phyloP scores from a whole-genome alignment of 2,888 invertebrate species.

The Argynnis bischoffii region DNA sequence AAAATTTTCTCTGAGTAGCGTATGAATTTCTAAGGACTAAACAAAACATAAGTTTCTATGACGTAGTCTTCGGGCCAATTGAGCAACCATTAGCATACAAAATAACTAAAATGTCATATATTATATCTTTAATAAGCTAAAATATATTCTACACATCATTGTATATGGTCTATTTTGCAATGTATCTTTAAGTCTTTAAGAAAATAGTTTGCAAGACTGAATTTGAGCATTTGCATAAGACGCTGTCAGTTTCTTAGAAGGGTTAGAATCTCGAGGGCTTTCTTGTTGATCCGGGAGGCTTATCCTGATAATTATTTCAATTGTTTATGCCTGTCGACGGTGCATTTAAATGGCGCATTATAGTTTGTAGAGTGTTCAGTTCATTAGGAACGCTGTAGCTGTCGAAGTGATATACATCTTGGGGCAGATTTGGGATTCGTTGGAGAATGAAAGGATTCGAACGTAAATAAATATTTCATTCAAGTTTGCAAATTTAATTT shows the following conservation, averaged over 20 bases:
- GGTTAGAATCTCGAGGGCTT: conserved; percentile 79
- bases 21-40: conserved; percentile 33
- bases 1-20: conserved; percentile 19
- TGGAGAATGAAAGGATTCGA: conserved; percentile 1
- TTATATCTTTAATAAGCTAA: not conserved
- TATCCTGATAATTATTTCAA: conserved; percentile 83
- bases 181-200: conserved; percentile 28
- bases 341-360: conserved; percentile 81
- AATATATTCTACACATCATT: conserved; percentile 38
- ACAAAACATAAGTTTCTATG: conserved; percentile 64
- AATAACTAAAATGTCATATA: conserved; percentile 43
- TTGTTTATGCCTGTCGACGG: conserved; percentile 81
- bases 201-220: conserved; percentile 51
- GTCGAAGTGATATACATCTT: conserved; percentile 70
- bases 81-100: conserved; percentile 64
- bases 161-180: conserved; percentile 15
- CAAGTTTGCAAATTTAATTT: not conserved
- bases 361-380: conserved; percentile 77
- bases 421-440: conserved; percentile 47
- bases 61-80: conserved; percentile 70
- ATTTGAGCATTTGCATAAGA: conserved; percentile 81
- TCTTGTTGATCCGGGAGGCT: conserved; percentile 72
- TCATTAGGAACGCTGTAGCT: conserved; percentile 62
- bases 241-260: conserved; percentile 75
- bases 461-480: conserved; percentile 13